Percentiles rank a stretch among this genome's conserved stretches.
Conservation (phyloP, 2,888 invertebrate genomes). For the Atethmia centrago region DNA sequence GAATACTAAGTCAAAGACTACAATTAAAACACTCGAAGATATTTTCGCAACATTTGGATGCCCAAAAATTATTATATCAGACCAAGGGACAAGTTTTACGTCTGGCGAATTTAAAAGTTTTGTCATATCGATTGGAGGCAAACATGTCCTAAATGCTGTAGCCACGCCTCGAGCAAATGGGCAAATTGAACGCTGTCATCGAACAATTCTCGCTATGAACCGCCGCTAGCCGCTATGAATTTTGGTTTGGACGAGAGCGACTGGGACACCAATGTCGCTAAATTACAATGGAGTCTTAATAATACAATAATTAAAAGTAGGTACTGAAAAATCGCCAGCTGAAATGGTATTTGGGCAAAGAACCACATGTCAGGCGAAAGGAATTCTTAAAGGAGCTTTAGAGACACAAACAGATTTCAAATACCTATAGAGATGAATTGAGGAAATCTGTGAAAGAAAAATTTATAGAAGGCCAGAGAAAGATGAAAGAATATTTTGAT, state of each 20-base stretch:
- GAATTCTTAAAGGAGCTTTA: background rate
- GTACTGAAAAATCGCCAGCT: slow-evolving; percentile 1
- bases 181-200: slow-evolving; percentile 28
- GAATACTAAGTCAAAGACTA: slow-evolving; percentile 5
- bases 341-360: too few relatives aligned
- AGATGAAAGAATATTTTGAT: too few relatives aligned
- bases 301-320: background rate
- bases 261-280: too few relatives aligned
- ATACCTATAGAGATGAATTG: background rate
- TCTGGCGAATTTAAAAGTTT: slow-evolving; percentile 1
- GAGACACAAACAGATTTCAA: background rate
- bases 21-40: slow-evolving; percentile 7
- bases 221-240: slow-evolving; percentile 11
- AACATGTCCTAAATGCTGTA: slow-evolving; percentile 1
- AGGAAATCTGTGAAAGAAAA: background rate
- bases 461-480: too few relatives aligned
- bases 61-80: slow-evolving; percentile 11
- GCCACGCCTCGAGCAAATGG: too few relatives aligned
- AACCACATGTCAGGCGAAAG: slow-evolving; percentile 8
- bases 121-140: slow-evolving; percentile 1
- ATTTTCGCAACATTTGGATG: slow-evolving; percentile 7
- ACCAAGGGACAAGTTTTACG: slow-evolving; percentile 22
- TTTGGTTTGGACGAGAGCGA: background rate
- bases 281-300: too few relatives aligned
- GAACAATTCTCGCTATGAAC: slow-evolving; percentile 19